These are phyloP conservation scores for Kryptolebias marmoratus DNA, from an alignment of 2,113 vertebrate species.

Conservation along the genomic window DNA sequence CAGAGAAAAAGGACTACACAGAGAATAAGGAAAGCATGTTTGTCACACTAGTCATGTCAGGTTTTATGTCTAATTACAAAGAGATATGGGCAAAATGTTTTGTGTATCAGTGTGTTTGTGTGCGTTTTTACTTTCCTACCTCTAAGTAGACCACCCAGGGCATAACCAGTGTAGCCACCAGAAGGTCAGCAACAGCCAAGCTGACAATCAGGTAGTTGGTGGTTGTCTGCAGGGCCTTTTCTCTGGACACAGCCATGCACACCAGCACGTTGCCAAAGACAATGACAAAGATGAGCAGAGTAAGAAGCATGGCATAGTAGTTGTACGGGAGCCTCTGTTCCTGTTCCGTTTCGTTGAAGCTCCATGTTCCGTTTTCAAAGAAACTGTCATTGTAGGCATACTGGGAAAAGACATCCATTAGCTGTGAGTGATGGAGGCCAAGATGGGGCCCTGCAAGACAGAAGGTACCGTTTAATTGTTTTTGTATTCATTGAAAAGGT, in stretches of 20 bases:
- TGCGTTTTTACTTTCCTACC: constrained; percentile 77
- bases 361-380: constrained; percentile 84
- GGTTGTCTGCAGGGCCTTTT: constrained; percentile 97
- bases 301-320: constrained; percentile 96
- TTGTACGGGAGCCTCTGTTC: constrained; percentile 88
- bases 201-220: constrained; percentile 99
- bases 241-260: constrained; percentile 95
- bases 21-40: background rate
- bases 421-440: constrained; percentile 73
- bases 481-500: constrained; percentile 9
- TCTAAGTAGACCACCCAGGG: constrained; percentile 97
- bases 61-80: constrained; percentile 14
- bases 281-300: constrained; percentile 95
- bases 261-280: constrained; percentile 97
- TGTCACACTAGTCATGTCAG: background rate
- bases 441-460: constrained; percentile 65
- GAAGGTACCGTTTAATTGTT: constrained; percentile 5
- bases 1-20: background rate
- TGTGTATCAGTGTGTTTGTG: background rate
- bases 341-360: constrained; percentile 83
- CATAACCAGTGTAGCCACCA: constrained; percentile 95
- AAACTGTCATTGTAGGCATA: constrained; percentile 87
- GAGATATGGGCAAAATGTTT: background rate
- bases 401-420: constrained; percentile 93
- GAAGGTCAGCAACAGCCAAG: constrained; percentile 94